Conservation (phyloP, 2,113 vertebrate genomes). For the Equus przewalskii region DNA sequence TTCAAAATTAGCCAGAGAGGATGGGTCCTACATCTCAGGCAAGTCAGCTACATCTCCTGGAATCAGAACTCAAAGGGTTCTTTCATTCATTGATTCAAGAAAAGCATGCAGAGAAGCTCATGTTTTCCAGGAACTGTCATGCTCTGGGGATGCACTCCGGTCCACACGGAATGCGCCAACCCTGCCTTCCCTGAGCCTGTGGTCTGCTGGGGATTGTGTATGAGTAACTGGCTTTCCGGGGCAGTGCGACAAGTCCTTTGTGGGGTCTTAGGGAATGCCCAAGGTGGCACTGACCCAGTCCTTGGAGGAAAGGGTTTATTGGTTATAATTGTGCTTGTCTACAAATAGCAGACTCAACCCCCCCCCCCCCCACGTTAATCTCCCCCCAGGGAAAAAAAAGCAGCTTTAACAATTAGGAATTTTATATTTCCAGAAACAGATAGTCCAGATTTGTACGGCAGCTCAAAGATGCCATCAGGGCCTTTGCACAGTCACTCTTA, state of each 20-base stretch:
- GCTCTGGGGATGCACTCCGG: neutral
- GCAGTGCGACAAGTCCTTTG: neutral
- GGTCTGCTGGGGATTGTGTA: rapidly evolving
- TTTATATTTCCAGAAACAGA: neutral
- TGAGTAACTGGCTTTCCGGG: neutral
- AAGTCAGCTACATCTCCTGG: neutral
- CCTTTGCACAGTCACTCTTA: neutral
- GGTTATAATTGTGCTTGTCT: neutral
- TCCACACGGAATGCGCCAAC: neutral
- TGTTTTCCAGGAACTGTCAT: neutral
- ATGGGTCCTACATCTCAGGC: neutral
- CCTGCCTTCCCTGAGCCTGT: neutral
- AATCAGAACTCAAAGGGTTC: neutral
- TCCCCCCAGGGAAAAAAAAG: neutral
- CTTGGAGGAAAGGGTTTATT: neutral
- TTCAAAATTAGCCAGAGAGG: neutral
- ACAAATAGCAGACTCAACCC: neutral
- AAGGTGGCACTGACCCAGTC: neutral
- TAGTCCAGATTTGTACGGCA: neutral
- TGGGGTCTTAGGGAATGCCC: neutral
- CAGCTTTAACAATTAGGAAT: neutral
- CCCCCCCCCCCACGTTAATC: neutral
- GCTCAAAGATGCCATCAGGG: neutral
- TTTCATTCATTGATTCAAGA: neutral
- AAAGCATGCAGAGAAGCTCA: neutral